A percentile compares a stretch with the other conserved stretches of the same genome.
Conservation (phyloP, 2,888 invertebrate genomes). For the Muschampia plurimacula region DNA sequence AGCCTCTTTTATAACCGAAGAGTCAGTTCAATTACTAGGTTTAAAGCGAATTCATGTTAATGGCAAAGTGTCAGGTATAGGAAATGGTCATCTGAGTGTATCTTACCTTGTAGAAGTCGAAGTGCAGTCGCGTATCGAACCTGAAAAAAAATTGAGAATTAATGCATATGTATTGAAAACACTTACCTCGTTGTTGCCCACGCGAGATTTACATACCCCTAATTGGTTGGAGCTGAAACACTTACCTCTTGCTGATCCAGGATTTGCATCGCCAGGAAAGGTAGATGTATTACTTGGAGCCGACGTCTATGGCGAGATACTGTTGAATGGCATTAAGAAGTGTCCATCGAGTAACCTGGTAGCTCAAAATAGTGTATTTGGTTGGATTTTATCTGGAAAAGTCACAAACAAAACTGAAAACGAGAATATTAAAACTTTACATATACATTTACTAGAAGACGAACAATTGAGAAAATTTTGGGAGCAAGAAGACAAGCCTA, state of each 20-base stretch:
- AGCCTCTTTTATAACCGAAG: conserved; percentile 9
- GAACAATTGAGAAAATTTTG: neutral
- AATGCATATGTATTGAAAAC: neutral
- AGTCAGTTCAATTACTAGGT: conserved; percentile 36
- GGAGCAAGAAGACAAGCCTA: neutral
- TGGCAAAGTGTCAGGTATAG: conserved; percentile 35
- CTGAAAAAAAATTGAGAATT: neutral
- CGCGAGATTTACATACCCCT: neutral
- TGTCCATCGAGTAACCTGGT: neutral
- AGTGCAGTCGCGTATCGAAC: neutral
- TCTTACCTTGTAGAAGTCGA: neutral
- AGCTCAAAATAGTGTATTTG: neutral
- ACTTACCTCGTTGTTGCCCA: neutral
- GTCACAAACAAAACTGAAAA: neutral
- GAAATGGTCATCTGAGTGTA: conserved; percentile 2
- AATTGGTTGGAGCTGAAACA: neutral
- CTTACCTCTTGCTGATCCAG: neutral
- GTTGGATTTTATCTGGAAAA: conserved; percentile 1
- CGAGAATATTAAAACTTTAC: neutral
- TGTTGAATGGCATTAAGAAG: neutral
- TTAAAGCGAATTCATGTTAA: conserved; percentile 4
- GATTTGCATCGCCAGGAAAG: neutral
- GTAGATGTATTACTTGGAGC: neutral
- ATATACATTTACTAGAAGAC: neutral
- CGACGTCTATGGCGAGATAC: neutral